Evolutionary conservation across 2,888 invertebrate genomes (phyloP).

Genomic region (Elmis aenea): DNA sequence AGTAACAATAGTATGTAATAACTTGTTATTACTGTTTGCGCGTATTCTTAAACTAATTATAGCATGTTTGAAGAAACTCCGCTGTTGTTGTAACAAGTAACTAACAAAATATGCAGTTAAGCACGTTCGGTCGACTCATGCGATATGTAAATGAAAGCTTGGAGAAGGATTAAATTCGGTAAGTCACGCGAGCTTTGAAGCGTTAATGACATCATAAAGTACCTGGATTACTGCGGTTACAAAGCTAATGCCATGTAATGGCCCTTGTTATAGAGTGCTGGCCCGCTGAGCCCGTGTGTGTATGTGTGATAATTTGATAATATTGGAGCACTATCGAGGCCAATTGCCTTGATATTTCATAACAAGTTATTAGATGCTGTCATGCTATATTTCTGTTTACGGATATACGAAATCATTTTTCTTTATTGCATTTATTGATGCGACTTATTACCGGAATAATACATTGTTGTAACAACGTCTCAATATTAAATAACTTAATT

Average conservation of each 20-base stretch:
- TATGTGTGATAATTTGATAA: slow-evolving; percentile 38
- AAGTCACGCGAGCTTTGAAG: slow-evolving; percentile 42
- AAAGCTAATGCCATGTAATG: slow-evolving; percentile 43
- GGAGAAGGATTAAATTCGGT: slow-evolving; percentile 39
- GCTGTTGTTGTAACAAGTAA: too few relatives aligned
- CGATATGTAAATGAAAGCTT: slow-evolving; percentile 41
- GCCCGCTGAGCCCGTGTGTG: slow-evolving; percentile 30
- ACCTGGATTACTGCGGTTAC: slow-evolving; percentile 43
- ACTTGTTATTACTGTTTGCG: too few relatives aligned
- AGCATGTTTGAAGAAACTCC: too few relatives aligned
- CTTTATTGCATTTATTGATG: slow-evolving; percentile 7
- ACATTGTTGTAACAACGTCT: too few relatives aligned
- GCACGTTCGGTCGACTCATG: slow-evolving; percentile 39
- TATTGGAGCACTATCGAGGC: slow-evolving; percentile 35
- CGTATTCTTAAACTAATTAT: too few relatives aligned
- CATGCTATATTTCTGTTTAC: slow-evolving; percentile 20
- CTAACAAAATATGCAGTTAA: slow-evolving; percentile 25
- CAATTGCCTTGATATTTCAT: slow-evolving; percentile 35
- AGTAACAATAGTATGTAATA: too few relatives aligned
- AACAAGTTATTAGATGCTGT: slow-evolving; percentile 28
- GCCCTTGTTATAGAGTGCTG: slow-evolving; percentile 39
- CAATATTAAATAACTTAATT: too few relatives aligned
- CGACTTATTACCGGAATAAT: too few relatives aligned
- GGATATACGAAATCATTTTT: slow-evolving; percentile 16
- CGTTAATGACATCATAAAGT: slow-evolving; percentile 42